Base-by-base conservation (phyloP, 1,140 invertebrate species). In the Drosophila athabasca region DNA sequence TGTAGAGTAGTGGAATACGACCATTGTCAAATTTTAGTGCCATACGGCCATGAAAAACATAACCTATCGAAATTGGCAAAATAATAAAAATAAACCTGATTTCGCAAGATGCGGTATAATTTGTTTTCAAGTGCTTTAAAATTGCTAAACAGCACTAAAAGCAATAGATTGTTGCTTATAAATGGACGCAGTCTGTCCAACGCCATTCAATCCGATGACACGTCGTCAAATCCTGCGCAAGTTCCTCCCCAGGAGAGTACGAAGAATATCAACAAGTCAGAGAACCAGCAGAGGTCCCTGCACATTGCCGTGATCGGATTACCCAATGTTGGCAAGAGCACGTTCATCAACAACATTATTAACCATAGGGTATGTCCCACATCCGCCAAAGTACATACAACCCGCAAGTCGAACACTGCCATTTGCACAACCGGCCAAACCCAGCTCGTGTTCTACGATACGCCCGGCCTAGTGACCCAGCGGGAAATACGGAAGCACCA, bases 321-420 rank as follows among this genome's bases (percentile, higher is more conserved):
- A 13, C 98, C 98, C 17, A 99, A 99, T 94, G 95, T 95, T 64
- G 98, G 98, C 45, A 99, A 99, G 92, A 99, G 97, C 92, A 98
- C 98, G 1, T 92, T 99, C 3, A 95, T 98, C 35, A 99, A 99
- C 93, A 93, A 94, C 84, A 93, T 99, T 24, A 93, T 96, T 43
- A 94, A 95, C 49, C 94, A 96, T 93, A 95, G 95, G 90, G 97
- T 97, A 93, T 97, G 97, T 92, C 94, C 97, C 31, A 94, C 96
- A 9, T 99, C 98, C 0, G 94, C 93, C 24, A 98, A 98, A 93
- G 95, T 97, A 15, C 97, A 99, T 81, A 99, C 98, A 11, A 99
- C 98, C 1, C 93, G 95, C 67, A 93, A 93, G 52, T 94, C 95
- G 69, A 93, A 95, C 1, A 93, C 94, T 80, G 96, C 95, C 13